Percentiles rank a stretch among this genome's conserved stretches.
phyloP scores from a whole-genome alignment of 2,888 invertebrate genomes.

The Lochmaea capreae region DNA sequence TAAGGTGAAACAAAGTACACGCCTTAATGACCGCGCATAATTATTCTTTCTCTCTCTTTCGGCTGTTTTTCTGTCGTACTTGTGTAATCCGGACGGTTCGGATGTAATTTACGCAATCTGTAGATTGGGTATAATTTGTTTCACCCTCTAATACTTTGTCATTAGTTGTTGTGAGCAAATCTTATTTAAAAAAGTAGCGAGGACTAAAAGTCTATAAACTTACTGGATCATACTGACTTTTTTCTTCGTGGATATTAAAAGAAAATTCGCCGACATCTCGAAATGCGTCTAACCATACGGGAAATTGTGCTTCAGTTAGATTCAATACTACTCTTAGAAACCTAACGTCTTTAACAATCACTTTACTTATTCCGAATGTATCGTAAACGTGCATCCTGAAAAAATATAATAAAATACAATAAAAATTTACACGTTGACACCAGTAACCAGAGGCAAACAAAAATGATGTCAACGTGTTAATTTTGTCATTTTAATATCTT shows the following conservation, averaged over 20 bases:
- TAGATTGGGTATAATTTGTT: no score
- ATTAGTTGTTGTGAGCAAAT: no score
- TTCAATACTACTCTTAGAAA: slow-evolving; percentile 19
- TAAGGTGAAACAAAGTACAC: no score
- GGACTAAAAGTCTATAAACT: neutral
- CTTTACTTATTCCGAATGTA: slow-evolving; percentile 12
- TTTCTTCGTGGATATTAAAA: slow-evolving; percentile 6
- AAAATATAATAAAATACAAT: neutral
- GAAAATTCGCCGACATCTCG: slow-evolving; percentile 3
- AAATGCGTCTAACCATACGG: slow-evolving; percentile 16
- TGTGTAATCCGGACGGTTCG: no score
- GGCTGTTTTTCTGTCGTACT: no score
- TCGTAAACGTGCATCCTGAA: slow-evolving; percentile 17
- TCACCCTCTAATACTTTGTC: no score
- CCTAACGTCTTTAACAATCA: slow-evolving; percentile 8
- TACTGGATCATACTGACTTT: neutral
- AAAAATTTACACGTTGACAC: no score
- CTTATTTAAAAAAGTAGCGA: no score
- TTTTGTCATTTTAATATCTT: no score
- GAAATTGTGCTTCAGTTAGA: slow-evolving; percentile 10
- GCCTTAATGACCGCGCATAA: no score
- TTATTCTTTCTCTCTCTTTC: no score
- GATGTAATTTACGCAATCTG: no score
- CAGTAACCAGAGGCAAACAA: neutral
- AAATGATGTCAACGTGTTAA: neutral